Evolutionary conservation across 1,140 invertebrate species (phyloP), one percentile per base, ranked within the genome.

Genomic region (Zelostemma sp.): DNA sequence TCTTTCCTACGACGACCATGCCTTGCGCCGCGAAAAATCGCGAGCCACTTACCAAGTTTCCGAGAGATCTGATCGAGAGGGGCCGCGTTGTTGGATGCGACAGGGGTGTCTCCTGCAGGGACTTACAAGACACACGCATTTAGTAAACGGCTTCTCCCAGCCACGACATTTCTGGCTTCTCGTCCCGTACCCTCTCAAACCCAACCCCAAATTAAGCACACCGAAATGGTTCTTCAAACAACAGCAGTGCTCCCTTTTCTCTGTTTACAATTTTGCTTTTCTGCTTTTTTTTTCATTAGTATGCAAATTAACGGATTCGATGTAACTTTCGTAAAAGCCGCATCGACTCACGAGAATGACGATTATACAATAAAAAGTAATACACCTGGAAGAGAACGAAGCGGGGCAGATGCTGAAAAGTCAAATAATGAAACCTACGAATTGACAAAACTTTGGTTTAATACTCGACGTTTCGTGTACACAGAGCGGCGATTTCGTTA

Each of bases 11-110:
- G 67, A 67, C 70, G 70, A 72, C 75, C 74, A 76, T 75, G 74
- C 72, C 68, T 80, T 75, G 72, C 63, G 70, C 50, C 3, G 71
- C 62, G 63, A 38, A 64, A 64, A 63, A 62, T 51, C 49, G 18
- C 73, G 54, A 75, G 53, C 51, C 56, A 90, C 89, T 90, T 86
- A 91, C 90, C 89, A 75, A 91, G 87, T 74, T 88, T 86, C 73
- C 87, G 86, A 74, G 89, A 88, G 78, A 91, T 86, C 86, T 90
- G 89, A 79, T 89, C 88, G 86, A 91, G 88, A 87, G 90, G 89
- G 79, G 88, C 87, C 83, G 87, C 88, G 86, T 89, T 89, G 87
- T 88, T 87, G 77, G 89, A 87, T 85, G 87, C 86, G 83, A 89
- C 88, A 85, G 89, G 88, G 87, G 86, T 88, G 89, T 89, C 78